A percentile compares a stretch with the other conserved stretches of the same genome.
Evolutionary conservation across 2,113 vertebrate genomes (phyloP).

Genomic region (Neolamprologus ventralis): DNA sequence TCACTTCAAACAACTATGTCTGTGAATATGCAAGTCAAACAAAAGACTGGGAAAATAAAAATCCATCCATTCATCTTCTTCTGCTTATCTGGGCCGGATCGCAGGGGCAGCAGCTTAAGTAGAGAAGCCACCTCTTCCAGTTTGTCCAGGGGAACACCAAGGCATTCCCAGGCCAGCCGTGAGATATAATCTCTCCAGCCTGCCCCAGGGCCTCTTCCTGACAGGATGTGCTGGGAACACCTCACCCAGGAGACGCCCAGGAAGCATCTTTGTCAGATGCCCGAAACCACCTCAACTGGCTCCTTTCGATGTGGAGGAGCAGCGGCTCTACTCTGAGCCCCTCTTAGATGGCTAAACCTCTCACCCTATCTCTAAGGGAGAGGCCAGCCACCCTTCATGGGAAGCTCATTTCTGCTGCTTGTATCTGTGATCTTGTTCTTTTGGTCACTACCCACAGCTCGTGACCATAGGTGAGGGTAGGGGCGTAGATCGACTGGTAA

Average conservation of each 20-base stretch:
- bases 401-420: background rate
- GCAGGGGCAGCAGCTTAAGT: background rate
- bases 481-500: rapidly evolving
- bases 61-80: background rate
- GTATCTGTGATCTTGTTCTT: rapidly evolving
- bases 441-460: background rate
- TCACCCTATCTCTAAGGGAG: background rate
- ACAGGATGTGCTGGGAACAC: background rate
- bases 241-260: background rate
- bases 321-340: background rate
- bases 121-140: background rate
- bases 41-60: background rate
- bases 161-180: rapidly evolving
- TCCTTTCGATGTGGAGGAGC: background rate
- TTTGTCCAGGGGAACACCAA: background rate
- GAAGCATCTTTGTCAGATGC: background rate
- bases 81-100: background rate
- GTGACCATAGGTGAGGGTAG: background rate
- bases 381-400: rapidly evolving
- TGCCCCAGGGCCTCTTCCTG: background rate
- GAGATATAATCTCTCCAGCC: background rate
- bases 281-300: background rate
- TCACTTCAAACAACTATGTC: background rate
- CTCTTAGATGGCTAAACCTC: background rate
- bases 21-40: background rate